Evolutionary conservation across 2,888 invertebrate genomes (phyloP), one percentile per base, ranked within the genome.

Genomic region (Omphaloscelis lunosa): DNA sequence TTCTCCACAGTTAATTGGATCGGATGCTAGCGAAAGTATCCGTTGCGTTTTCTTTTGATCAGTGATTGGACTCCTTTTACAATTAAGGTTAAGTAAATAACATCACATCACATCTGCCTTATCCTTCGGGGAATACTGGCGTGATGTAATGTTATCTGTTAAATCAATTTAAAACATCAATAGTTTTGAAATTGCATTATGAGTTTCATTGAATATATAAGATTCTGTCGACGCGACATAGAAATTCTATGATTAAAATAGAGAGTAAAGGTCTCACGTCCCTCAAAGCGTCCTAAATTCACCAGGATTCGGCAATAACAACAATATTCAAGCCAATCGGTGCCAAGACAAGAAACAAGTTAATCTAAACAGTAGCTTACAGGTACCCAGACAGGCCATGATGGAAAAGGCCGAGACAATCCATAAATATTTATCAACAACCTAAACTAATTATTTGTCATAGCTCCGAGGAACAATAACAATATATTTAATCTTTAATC

Each of bases 381-480:
- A 69, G 74, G 58, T 75, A 53, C 75, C 62, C 58, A 1, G 56
- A 45, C 71, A 58, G 20, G 23, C 45, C 34, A 1, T 80, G 77
- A 82, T 85, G 69, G 83, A 85, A 82, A 84, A 84, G 84, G 83
- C 75, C 86, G 72, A 77, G 20, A 72, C 84, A 77, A 77, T 45
- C 72, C 72, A 87, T 87, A 84, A 86, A 86, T 86, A 86, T 87
- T 84, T 88, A 88, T 86, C 76, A 82, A 80, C 79, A 56, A 79
- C 79, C 82, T 41, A 88, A 88, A 80, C 82, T 88, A 86, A 86
- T 86, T 88, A 84, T 85, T 84, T 83, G 77, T 84, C 84, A 79
- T 84, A 81, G 77, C 82, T 83, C 78, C 83, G 80, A 89, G 88
- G 84, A 86, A 88, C 85, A 84, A 70, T 83, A 83, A 84, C 86